phyloP scores from a whole-genome alignment of 2,888 invertebrate genomes.

The Strigamia crassipes region DNA sequence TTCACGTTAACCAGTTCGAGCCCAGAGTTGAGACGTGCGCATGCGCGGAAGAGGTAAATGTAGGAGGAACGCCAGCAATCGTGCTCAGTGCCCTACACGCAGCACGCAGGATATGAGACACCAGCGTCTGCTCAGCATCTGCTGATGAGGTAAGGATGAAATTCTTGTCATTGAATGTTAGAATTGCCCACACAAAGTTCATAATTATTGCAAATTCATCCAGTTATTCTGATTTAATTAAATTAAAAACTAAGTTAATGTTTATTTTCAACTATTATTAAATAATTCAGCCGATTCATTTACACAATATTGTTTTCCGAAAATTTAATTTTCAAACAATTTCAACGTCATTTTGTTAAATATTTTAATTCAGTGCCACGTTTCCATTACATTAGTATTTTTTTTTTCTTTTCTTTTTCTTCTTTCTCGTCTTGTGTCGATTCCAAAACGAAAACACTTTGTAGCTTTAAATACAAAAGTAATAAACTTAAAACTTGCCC shows the following conservation, averaged over 20 bases:
- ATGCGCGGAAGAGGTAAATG: neutral
- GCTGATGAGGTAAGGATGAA: constrained; percentile 18
- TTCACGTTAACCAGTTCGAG: neutral
- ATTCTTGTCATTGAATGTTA: neutral
- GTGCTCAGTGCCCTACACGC: constrained; percentile 10
- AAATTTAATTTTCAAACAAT: too few species aligned
- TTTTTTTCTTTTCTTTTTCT: neutral
- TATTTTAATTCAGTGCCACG: too few species aligned
- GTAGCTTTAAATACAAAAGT: neutral
- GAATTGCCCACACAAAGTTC: too few species aligned
- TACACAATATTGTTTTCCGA: too few species aligned
- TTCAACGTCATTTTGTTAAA: too few species aligned
- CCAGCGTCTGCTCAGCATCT: constrained; percentile 11
- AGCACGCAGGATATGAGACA: constrained; percentile 17
- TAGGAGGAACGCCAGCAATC: neutral
- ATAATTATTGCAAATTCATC: too few species aligned
- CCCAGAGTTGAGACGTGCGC: neutral
- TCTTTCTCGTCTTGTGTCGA: neutral
- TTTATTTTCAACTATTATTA: too few species aligned
- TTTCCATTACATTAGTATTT: neutral
- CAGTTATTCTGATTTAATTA: too few species aligned
- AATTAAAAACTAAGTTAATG: too few species aligned
- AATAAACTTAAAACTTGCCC: neutral
- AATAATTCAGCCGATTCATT: too few species aligned
- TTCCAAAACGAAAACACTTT: neutral